Percentiles rank a stretch among this genome's conserved stretches.
Conservation (phyloP, 2,888 invertebrate genomes). For the Hypolimnas misippus region DNA sequence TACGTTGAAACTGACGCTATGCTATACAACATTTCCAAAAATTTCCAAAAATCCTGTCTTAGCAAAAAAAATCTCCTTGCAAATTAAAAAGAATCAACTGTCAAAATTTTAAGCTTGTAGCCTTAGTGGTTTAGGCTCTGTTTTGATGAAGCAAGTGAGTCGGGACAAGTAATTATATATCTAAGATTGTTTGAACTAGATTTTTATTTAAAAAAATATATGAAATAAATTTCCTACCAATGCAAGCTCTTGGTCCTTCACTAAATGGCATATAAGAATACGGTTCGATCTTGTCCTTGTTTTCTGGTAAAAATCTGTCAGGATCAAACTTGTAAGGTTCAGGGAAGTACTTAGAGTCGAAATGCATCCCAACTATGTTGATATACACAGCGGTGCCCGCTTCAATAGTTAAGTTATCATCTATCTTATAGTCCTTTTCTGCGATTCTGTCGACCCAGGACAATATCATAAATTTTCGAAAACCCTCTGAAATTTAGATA, state of each 20-base stretch:
- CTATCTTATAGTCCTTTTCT: slow-evolving; percentile 42
- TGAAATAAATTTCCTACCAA: not conserved
- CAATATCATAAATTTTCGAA: slow-evolving; percentile 11
- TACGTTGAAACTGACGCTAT: too few species aligned
- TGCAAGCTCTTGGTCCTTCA: not conserved
- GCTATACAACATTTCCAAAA: too few species aligned
- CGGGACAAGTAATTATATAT: too few species aligned
- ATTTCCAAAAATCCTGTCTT: too few species aligned
- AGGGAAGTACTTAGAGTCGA: slow-evolving; percentile 75
- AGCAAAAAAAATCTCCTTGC: too few species aligned
- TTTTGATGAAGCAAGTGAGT: too few species aligned
- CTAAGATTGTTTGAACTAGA: too few species aligned
- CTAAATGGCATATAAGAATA: slow-evolving; percentile 54
- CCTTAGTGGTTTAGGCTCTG: too few species aligned
- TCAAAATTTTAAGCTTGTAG: too few species aligned
- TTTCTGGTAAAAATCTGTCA: slow-evolving; percentile 80
- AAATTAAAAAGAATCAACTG: too few species aligned
- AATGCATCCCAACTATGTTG: slow-evolving; percentile 53
- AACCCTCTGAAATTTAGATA: not conserved
- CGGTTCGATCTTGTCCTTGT: slow-evolving; percentile 60
- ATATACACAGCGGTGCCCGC: slow-evolving; percentile 55
- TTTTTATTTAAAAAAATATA: too few species aligned
- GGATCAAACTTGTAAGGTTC: slow-evolving; percentile 81
- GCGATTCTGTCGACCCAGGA: slow-evolving; percentile 47
- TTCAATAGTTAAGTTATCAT: slow-evolving; percentile 47